Percentiles rank a stretch among this genome's conserved stretches.
These are phyloP conservation scores for Graphium colonna DNA, from an alignment of 2,888 invertebrate species.

Conservation along the genomic window DNA sequence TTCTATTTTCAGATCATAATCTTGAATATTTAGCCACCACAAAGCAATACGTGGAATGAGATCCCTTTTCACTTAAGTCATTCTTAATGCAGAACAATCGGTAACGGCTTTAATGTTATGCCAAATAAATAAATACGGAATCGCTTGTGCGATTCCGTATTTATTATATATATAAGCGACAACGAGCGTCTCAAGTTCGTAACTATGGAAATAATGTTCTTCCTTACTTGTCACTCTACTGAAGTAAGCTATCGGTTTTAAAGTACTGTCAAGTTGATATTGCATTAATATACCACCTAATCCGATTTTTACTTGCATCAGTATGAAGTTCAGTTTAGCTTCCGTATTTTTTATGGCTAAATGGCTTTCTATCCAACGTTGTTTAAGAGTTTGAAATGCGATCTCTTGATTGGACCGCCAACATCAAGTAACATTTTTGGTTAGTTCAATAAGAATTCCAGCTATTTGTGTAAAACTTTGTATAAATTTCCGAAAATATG, in stretches of 20 bases:
- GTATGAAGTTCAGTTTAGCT: no score
- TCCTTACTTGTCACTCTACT: no score
- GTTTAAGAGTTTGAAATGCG: no score
- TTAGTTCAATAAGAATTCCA: conserved; percentile 18
- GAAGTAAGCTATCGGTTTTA: no score
- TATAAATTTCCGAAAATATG: conserved; percentile 29
- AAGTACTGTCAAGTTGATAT: conserved; percentile 7
- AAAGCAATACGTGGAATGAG: conserved; percentile 35
- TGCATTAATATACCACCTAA: conserved; percentile 40
- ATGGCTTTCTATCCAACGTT: no score
- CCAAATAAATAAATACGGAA: no score
- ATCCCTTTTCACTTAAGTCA: conserved; percentile 34
- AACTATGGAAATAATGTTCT: conserved; percentile 39
- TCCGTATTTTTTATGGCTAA: conserved; percentile 28
- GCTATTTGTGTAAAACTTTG: conserved; percentile 24
- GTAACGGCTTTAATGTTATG: conserved; percentile 24
- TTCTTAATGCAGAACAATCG: conserved; percentile 38
- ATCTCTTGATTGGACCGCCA: conserved; percentile 26
- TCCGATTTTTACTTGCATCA: conserved; percentile 40
- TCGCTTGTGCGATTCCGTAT: conserved; percentile 27
- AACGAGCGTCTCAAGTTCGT: conserved; percentile 46
- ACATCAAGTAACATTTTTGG: conserved; percentile 24
- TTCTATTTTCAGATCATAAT: conserved; percentile 37
- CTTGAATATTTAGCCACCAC: conserved; percentile 38
- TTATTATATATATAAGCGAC: no score